phyloP scores from a whole-genome alignment of 2,797 vertebrate genomes.

The Coregonus suidteri region DNA sequence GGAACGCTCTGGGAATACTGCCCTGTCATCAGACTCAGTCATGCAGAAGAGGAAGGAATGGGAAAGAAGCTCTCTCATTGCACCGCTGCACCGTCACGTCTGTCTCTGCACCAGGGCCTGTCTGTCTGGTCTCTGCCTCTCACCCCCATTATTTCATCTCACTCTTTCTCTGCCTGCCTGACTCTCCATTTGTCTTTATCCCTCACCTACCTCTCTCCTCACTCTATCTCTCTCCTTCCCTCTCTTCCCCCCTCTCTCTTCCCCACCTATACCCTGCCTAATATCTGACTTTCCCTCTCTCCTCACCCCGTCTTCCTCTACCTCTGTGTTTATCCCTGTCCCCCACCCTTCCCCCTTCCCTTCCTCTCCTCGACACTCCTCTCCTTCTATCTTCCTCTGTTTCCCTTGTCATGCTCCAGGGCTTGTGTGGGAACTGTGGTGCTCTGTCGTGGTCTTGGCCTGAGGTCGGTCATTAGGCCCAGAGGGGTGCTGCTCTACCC shows the following conservation, averaged over 20 bases:
- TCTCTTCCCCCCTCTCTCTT: conserved; percentile 7
- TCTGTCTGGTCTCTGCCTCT: conserved; percentile 50
- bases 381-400: conserved; percentile 6
- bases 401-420: conserved; percentile 58
- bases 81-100: conserved; percentile 61
- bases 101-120: conserved; percentile 42
- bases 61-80: conserved; percentile 76
- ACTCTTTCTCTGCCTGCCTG: conserved; percentile 28
- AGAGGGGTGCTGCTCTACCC: conserved; percentile 55
- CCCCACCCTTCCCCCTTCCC: conserved; percentile 2
- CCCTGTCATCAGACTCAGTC: conserved; percentile 73
- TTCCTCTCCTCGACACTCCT: conserved; percentile 23
- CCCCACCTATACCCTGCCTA: too few relatives aligned
- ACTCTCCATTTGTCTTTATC: not conserved
- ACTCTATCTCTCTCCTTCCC: conserved; percentile 40
- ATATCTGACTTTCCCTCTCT: conserved; percentile 16
- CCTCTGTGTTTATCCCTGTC: not conserved
- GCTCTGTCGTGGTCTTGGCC: conserved; percentile 60
- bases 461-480: conserved; percentile 56
- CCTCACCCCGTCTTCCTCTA: not conserved
- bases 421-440: conserved; percentile 60
- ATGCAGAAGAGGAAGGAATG: conserved; percentile 65
- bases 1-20: conserved; percentile 76
- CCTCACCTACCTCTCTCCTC: not conserved
- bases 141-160: conserved; percentile 50